Percentiles rank a stretch among this genome's conserved stretches.
Conservation (phyloP, 2,797 vertebrate species). For the Chrosomus eos region DNA sequence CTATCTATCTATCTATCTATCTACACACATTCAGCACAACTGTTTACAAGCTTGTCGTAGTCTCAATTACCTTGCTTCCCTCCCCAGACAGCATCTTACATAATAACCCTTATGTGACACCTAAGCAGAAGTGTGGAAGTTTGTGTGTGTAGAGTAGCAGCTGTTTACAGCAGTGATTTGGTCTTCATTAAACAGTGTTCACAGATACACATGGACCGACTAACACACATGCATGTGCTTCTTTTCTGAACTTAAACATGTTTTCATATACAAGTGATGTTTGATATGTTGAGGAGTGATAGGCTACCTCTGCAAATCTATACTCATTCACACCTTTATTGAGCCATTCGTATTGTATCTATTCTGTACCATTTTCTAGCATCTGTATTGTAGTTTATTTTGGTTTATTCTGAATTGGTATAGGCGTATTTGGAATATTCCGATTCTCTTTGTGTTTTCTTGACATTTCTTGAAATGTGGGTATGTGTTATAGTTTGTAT, state of each 20-base stretch:
- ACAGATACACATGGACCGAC: background rate
- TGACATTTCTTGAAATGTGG: background rate
- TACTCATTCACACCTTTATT: background rate
- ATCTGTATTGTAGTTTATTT: background rate
- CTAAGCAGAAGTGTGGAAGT: conserved; percentile 33
- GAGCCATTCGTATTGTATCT: background rate
- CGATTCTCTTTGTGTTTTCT: background rate
- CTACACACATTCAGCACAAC: background rate
- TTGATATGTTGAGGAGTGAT: background rate
- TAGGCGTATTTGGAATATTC: background rate
- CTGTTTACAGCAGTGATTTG: background rate
- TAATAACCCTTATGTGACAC: conserved; percentile 47
- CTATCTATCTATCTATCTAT: background rate
- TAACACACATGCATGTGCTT: background rate
- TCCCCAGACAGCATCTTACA: conserved; percentile 40
- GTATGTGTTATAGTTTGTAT: background rate
- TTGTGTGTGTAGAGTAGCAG: conserved; percentile 16
- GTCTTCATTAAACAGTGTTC: background rate
- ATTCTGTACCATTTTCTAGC: background rate
- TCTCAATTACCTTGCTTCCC: conserved; percentile 10
- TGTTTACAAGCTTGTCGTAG: background rate
- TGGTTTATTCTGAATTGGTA: background rate
- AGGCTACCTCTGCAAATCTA: background rate
- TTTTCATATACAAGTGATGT: background rate
- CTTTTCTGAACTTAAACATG: background rate